Base-by-base conservation (phyloP, 2,888 invertebrate genomes). In the Panopea generosa region DNA sequence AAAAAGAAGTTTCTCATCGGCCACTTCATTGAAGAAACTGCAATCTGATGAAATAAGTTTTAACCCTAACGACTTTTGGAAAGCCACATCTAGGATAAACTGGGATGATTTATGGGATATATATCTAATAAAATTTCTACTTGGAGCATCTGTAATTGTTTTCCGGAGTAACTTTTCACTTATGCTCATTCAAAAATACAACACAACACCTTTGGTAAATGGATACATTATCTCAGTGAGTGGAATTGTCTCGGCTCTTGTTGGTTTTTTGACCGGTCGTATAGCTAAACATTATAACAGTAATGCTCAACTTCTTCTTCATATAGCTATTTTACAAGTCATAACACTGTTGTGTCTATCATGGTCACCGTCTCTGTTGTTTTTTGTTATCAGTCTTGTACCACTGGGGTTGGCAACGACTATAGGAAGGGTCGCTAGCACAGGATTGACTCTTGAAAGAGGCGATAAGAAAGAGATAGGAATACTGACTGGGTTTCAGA, bases 191-290 rank as follows among this genome's bases (percentile, higher is more conserved):
- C 82, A 89, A 47, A 87, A 84, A 56, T 92, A 86, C 81, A 84
- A 86, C 3, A 82, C 88, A 4, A 83, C 90, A 2, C 87, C 91
- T 2, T 86, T 79, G 45, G 83, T 77, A 2, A 85, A 89, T 14
- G 92, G 93, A 14, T 92, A 92, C 76, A 68, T 92, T 11, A 92
- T 89, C 20, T 92, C 92, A 3, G 91, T 88, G 66, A 86, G 87
- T 59, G 91, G 89, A 0, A 59, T 87, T 0, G 82, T 92, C 4
- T 86, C 92, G 7, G 87, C 91, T 0, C 18, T 89, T 3, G 85
- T 88, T 38, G 91, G 92, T 1, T 89, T 92, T 67, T 66, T 87
- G 14, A 87, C 91, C 1, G 92, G 92, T 1, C 63, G 73, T 50
- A 75, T 90, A 43, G 77, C 90, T 2, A 82, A 78, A 33, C 79